Conservation (phyloP, 1,140 invertebrate species). For the Arctopsyche grandis region DNA sequence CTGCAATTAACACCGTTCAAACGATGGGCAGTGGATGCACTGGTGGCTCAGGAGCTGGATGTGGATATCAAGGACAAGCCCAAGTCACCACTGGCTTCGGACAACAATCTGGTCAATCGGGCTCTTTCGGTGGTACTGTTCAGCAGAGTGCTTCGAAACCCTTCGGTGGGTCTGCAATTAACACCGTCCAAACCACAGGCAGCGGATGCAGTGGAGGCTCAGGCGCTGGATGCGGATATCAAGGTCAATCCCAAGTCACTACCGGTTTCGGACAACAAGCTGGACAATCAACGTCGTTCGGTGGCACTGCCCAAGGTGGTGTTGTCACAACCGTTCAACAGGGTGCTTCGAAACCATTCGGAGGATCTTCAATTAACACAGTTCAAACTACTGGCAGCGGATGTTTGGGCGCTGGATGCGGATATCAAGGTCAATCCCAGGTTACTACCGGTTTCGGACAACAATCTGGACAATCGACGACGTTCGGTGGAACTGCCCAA, state of each 20-base stretch:
- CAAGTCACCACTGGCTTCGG: constrained; percentile 20
- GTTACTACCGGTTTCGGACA: constrained; percentile 6
- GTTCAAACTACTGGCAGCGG: constrained; percentile 20
- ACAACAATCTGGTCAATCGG: neutral
- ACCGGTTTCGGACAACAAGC: constrained; percentile 6
- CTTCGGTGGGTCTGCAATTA: neutral
- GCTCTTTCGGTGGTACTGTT: neutral
- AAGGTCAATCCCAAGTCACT: constrained; percentile 34
- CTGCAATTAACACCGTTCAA: neutral
- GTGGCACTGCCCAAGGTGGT: constrained; percentile 17
- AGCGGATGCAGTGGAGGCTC: constrained; percentile 41
- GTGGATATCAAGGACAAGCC: constrained; percentile 37
- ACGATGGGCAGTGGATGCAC: constrained; percentile 31
- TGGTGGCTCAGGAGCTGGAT: constrained; percentile 37
- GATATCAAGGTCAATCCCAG: constrained; percentile 39
- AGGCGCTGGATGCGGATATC: constrained; percentile 30
- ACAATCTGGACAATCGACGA: neutral
- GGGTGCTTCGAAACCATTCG: constrained; percentile 1
- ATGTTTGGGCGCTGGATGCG: constrained; percentile 39
- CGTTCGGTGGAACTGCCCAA: constrained; percentile 15
- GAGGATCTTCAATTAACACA: neutral
- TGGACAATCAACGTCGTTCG: too few relatives aligned
- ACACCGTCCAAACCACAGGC: constrained; percentile 7
- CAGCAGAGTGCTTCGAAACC: neutral
- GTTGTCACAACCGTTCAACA: neutral